These are phyloP conservation scores for Oligia fasciuncula DNA, from an alignment of 2,888 invertebrate genomes.

Conservation along the genomic window DNA sequence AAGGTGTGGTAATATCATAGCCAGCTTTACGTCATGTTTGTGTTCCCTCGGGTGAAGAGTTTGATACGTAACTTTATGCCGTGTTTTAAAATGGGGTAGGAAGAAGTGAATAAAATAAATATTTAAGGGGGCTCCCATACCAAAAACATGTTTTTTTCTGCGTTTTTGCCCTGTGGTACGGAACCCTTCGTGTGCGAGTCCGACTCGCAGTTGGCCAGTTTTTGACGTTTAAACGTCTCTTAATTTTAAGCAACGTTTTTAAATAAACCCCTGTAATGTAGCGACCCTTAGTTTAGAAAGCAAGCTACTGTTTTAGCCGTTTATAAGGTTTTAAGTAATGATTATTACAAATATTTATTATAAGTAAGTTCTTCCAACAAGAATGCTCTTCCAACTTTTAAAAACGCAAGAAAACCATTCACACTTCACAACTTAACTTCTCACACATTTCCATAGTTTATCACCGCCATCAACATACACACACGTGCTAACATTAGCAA, in stretches of 20 bases:
- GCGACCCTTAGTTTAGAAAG: background rate
- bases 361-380: background rate
- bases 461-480: conserved; percentile 3
- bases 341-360: background rate
- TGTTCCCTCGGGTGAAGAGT: conserved; percentile 1
- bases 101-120: background rate
- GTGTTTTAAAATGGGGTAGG: background rate
- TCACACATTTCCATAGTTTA: conserved; percentile 3
- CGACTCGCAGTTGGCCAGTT: no score
- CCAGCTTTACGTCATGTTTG: background rate
- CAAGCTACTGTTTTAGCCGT: no score
- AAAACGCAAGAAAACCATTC: background rate
- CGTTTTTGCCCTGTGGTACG: no score
- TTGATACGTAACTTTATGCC: background rate
- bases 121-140: no score
- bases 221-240: no score
- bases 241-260: no score
- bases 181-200: no score
- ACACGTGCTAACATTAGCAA: conserved; percentile 6
- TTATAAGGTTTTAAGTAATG: no score
- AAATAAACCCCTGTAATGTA: no score
- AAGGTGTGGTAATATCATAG: conserved; percentile 29
- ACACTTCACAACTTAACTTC: background rate
- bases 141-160: no score
- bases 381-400: background rate